These are phyloP conservation scores for Anastatus disparis DNA, from an alignment of 1,140 invertebrate species.

Conservation along the genomic window DNA sequence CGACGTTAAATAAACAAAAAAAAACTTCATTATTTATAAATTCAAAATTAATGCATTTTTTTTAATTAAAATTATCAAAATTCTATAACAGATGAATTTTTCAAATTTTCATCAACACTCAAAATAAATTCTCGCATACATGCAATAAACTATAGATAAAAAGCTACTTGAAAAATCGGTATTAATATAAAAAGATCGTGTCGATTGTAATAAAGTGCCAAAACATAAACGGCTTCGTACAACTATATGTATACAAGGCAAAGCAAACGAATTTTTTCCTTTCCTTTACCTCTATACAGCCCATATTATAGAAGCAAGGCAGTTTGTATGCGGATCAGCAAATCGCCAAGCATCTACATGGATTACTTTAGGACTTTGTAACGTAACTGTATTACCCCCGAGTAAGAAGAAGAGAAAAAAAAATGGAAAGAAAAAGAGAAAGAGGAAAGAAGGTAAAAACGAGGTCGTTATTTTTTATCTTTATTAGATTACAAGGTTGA, in stretches of 20 bases:
- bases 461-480: conserved; percentile 66
- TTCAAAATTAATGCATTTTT: too few relatives aligned
- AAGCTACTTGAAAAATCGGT: conserved; percentile 4
- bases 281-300: neutral
- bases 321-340: conserved; percentile 64
- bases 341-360: conserved; percentile 36
- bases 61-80: too few relatives aligned
- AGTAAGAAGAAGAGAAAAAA: too few relatives aligned
- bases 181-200: conserved; percentile 1
- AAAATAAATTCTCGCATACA: too few relatives aligned
- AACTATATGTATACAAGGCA: too few relatives aligned
- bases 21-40: too few relatives aligned
- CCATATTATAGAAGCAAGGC: conserved; percentile 48
- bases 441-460: conserved; percentile 30
- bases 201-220: neutral
- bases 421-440: neutral
- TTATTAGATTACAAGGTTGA: conserved; percentile 64
- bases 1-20: too few relatives aligned
- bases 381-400: conserved; percentile 21
- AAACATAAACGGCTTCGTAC: neutral
- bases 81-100: too few relatives aligned
- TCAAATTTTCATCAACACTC: too few relatives aligned
- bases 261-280: too few relatives aligned
- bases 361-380: conserved; percentile 14
- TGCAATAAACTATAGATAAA: too few relatives aligned